phyloP scores from a whole-genome alignment of 2,797 vertebrate genomes.

The Ctenopoma multispine region DNA sequence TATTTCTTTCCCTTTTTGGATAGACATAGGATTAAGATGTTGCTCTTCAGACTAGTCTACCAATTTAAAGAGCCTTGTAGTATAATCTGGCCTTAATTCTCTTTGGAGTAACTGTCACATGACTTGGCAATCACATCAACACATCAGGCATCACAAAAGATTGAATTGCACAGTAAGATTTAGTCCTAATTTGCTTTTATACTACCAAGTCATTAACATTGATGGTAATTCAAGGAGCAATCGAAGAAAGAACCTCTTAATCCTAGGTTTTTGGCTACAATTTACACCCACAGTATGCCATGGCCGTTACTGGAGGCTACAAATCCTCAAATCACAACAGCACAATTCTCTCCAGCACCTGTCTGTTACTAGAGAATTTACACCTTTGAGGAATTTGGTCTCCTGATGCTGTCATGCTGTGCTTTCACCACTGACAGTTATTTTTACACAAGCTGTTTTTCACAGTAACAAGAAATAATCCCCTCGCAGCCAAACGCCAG shows the following conservation, averaged over 20 bases:
- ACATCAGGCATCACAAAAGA: not conserved
- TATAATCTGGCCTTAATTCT: not conserved
- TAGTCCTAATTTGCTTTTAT: not conserved
- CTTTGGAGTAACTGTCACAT: not conserved
- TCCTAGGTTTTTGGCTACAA: not conserved
- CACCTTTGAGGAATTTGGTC: conserved; percentile 42
- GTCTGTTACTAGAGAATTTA: conserved; percentile 44
- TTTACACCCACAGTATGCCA: not conserved
- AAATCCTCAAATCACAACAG: not conserved
- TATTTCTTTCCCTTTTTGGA: not conserved
- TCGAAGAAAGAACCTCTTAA: not conserved
- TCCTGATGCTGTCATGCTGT: conserved; percentile 33
- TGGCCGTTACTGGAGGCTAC: not conserved
- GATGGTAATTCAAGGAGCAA: not conserved
- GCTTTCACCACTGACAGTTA: conserved; percentile 53
- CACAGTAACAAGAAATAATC: conserved; percentile 57
- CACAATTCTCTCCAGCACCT: not conserved
- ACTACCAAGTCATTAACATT: not conserved
- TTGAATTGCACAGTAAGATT: not conserved
- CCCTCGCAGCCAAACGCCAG: conserved; percentile 52
- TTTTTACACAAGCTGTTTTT: conserved; percentile 62
- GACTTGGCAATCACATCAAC: not conserved
- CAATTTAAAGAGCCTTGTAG: not conserved
- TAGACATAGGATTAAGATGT: not conserved
- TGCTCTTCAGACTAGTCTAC: not conserved